A percentile compares a stretch with the other conserved stretches of the same genome.
phyloP scores from a whole-genome alignment of 2,113 vertebrate species.

The Pyrgilauda ruficollis region DNA sequence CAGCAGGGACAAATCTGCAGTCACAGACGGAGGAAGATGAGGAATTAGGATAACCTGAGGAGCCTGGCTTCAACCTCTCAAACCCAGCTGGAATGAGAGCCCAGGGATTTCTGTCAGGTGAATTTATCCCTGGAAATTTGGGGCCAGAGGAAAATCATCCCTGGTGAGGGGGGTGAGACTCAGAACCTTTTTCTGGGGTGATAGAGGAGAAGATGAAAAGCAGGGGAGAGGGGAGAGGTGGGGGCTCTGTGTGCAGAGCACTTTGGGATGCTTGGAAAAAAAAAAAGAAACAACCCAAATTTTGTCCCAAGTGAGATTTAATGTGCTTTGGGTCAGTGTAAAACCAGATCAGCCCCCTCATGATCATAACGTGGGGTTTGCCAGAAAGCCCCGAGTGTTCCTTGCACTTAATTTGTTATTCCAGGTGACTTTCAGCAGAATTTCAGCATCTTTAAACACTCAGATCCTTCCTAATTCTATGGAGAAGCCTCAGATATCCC shows the following conservation, averaged over 20 bases:
- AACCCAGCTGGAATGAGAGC: neutral
- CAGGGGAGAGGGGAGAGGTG: neutral
- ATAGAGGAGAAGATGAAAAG: neutral
- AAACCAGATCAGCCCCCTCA: neutral
- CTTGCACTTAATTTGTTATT: neutral
- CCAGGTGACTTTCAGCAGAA: neutral
- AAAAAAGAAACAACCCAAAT: no score
- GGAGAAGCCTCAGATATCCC: neutral
- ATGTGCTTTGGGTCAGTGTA: neutral
- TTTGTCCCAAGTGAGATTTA: neutral
- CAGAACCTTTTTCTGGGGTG: neutral
- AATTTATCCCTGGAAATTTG: neutral
- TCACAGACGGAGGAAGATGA: neutral
- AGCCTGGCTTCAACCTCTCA: neutral
- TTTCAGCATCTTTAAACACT: neutral
- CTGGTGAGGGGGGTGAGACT: neutral
- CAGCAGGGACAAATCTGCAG: neutral
- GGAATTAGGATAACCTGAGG: neutral
- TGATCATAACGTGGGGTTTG: accelerated
- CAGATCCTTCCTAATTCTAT: neutral
- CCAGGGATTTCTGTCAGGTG: neutral
- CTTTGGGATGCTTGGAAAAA: accelerated
- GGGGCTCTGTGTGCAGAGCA: neutral
- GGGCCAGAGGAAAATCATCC: neutral
- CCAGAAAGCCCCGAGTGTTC: neutral